A percentile compares a stretch with the other conserved stretches of the same genome.
Evolutionary conservation across 2,797 vertebrate species (phyloP).

Genomic region (Alca torda): DNA sequence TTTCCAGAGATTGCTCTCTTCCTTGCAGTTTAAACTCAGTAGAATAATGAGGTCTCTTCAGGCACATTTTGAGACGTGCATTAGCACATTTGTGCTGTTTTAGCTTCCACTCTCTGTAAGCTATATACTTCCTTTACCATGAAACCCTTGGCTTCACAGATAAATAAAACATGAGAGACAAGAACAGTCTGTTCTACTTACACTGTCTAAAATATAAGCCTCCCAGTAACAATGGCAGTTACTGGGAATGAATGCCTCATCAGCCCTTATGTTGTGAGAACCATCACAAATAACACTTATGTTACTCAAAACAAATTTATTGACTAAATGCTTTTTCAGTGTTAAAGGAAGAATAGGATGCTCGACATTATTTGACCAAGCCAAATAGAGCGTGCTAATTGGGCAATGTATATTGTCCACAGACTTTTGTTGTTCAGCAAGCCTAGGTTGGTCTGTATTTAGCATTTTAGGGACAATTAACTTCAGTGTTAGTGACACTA

Average conservation of each 20-base stretch:
- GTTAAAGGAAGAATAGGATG: conserved; percentile 1
- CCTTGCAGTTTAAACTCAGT: not conserved
- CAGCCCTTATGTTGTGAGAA: not conserved
- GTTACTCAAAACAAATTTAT: conserved; percentile 29
- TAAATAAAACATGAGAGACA: conserved; percentile 8
- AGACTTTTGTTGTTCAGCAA: not conserved
- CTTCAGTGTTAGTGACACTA: not conserved
- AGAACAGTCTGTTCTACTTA: conserved; percentile 1
- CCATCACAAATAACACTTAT: not conserved
- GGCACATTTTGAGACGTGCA: not conserved
- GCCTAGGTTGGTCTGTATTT: not conserved
- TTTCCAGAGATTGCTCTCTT: not conserved
- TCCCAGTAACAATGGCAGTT: not conserved
- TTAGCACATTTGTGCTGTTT: not conserved
- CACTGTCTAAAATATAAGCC: not conserved
- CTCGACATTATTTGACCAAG: not conserved
- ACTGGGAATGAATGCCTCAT: not conserved
- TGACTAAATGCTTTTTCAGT: conserved; percentile 23
- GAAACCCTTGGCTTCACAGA: not conserved
- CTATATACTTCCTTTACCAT: not conserved
- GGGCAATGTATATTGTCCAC: not conserved
- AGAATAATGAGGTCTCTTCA: not conserved
- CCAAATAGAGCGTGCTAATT: conserved; percentile 38
- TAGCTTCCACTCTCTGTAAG: not conserved
- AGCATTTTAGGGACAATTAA: conserved; percentile 39